Base-by-base conservation (phyloP, 2,113 vertebrate genomes). In the Varanus komodoensis region DNA sequence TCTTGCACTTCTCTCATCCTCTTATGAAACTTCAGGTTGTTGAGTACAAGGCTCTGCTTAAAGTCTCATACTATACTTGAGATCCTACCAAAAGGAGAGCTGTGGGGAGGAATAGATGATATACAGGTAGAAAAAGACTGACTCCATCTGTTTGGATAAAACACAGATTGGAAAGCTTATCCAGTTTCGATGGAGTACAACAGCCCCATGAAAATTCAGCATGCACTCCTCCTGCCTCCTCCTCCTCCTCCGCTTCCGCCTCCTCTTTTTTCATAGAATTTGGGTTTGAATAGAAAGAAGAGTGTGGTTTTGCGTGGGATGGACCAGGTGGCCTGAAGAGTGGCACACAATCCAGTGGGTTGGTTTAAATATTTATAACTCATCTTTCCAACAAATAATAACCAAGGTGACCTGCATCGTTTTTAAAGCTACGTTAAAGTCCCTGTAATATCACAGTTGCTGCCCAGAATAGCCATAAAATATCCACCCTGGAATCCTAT, bases 1-100 rank as follows among this genome's bases (percentile, higher is more conserved):
- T 95, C 93, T 94, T 96, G 94, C 89, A 21, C 86, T 94, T 94
- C 91, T 91, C 92, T 95, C 95, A 87, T 91, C 93, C 86, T 89
- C 87, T 88, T 93, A 92, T 86, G 92, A 95, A 95, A 89, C 91
- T 86, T 25, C 17, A 90, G 78, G 86, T 93, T 93, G 91, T 95
- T 95, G 93, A 95, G 90, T 87, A 92, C 75, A 89, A 92, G 87
- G 74, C 90, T 90, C 71, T 89, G 84, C 90, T 95, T 91, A 96
- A 95, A 95, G 93, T 93, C 92, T 87, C 92, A 93, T 96, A 95
- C 94, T 93, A 95, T 93, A 95, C 95, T 95, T 92, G 89, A 88
- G 77, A 95, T 92, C 87, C 92, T 78, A 7, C 61, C 15, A n/a
- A 34, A 6, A 73, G 52, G 89, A 71, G 38, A 44, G 38, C 38